phyloP scores from a whole-genome alignment of 2,888 invertebrate genomes.

The Herminia tarsipennalis region DNA sequence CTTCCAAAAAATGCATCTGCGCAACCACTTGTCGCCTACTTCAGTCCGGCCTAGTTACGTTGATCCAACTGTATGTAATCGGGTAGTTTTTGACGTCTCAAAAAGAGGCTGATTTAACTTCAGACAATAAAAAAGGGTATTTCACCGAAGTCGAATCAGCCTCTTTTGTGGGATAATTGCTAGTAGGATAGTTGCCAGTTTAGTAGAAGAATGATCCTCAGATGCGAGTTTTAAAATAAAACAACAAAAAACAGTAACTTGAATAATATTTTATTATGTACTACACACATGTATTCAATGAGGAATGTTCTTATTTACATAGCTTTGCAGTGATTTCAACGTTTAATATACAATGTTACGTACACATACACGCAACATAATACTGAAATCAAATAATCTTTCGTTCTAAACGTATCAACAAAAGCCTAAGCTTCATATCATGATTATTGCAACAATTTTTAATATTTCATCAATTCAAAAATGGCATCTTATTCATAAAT shows the following conservation, averaged over 20 bases:
- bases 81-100: too few relatives aligned
- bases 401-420: conserved; percentile 44
- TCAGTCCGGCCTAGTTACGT: too few relatives aligned
- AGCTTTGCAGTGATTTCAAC: conserved; percentile 60
- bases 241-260: conserved; percentile 80
- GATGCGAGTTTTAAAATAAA: too few relatives aligned
- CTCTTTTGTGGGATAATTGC: too few relatives aligned
- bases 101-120: too few relatives aligned
- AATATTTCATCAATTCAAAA: conserved; percentile 42
- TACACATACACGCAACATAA: conserved; percentile 64
- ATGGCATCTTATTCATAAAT: conserved; percentile 54
- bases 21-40: too few relatives aligned
- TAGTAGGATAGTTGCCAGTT: too few relatives aligned
- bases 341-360: conserved; percentile 42
- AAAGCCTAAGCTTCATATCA: conserved; percentile 39
- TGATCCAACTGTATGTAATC: too few relatives aligned
- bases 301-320: conserved; percentile 87
- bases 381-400: conserved; percentile 67
- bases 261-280: conserved; percentile 86
- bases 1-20: too few relatives aligned
- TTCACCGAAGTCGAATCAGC: too few relatives aligned
- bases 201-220: too few relatives aligned
- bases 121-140: too few relatives aligned
- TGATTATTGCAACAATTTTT: conserved; percentile 47
- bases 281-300: conserved; percentile 80